These are phyloP conservation scores for Corythornis cristatus DNA, from an alignment of 2,113 vertebrate genomes.

Conservation along the genomic window DNA sequence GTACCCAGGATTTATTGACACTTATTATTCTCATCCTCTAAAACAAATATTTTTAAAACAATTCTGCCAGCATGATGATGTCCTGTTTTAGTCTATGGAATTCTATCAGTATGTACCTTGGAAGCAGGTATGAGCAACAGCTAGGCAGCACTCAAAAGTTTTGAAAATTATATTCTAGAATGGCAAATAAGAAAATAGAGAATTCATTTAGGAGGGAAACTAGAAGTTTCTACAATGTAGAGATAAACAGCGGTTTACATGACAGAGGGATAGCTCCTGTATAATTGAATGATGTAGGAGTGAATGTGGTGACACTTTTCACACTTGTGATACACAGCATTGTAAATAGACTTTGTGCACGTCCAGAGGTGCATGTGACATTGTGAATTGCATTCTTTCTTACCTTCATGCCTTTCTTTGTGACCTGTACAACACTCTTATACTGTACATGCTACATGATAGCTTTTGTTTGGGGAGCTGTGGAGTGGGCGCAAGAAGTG, in stretches of 20 bases:
- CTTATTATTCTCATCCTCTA: background rate
- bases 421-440: background rate
- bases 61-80: background rate
- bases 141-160: background rate
- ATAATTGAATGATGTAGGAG: background rate
- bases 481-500: background rate
- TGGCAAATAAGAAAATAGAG: background rate
- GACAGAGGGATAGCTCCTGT: background rate
- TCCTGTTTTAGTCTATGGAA: background rate
- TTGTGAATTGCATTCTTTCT: background rate
- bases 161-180: background rate
- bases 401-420: background rate
- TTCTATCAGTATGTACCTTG: background rate
- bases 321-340: background rate
- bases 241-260: background rate
- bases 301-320: background rate
- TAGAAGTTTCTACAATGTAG: background rate
- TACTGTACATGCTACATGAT: fast-evolving
- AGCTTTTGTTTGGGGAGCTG: background rate
- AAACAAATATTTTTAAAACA: background rate
- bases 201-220: background rate
- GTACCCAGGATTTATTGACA: background rate
- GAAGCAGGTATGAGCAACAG: background rate
- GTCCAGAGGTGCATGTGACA: background rate
- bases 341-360: background rate